Percentiles rank a stretch among this genome's conserved stretches.
These are phyloP conservation scores for Natator depressus DNA, from an alignment of 2,113 vertebrate genomes.

Conservation along the genomic window DNA sequence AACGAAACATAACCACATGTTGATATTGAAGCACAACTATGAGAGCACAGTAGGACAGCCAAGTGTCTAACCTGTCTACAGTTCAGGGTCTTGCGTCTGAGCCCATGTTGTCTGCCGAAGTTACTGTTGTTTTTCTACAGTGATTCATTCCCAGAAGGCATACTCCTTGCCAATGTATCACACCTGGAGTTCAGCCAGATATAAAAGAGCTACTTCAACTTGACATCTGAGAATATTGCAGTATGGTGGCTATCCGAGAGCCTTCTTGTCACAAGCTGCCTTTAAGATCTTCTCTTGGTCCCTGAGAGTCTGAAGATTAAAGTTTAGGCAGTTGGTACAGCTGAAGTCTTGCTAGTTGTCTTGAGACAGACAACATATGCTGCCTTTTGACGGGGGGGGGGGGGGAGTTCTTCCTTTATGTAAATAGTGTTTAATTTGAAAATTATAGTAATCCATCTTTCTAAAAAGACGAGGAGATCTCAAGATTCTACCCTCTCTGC, in stretches of 20 bases:
- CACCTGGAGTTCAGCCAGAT: slow-evolving; percentile 26
- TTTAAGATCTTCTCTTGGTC: not conserved
- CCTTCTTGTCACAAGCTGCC: not conserved
- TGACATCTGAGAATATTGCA: slow-evolving; percentile 11
- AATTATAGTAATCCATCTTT: rapidly evolving
- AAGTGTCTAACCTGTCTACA: not conserved
- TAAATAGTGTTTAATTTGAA: not conserved
- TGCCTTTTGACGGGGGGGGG: not conserved
- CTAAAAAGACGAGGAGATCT: not conserved
- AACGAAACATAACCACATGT: not conserved
- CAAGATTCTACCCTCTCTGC: not conserved
- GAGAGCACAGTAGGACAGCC: not conserved
- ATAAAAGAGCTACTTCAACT: slow-evolving; percentile 19
- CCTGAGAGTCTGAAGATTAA: not conserved
- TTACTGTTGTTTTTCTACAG: slow-evolving; percentile 16
- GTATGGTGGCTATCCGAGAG: not conserved
- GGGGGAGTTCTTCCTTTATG: not conserved
- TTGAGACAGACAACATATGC: not conserved
- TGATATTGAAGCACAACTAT: not conserved
- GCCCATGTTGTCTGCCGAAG: not conserved
- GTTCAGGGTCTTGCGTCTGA: not conserved
- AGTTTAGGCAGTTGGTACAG: not conserved
- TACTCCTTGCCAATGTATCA: slow-evolving; percentile 6
- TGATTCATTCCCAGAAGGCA: slow-evolving; percentile 11
- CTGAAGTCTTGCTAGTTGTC: not conserved